Evolutionary conservation across 1,140 invertebrate genomes (phyloP).

Genomic region (Drosophila eugracilis): DNA sequence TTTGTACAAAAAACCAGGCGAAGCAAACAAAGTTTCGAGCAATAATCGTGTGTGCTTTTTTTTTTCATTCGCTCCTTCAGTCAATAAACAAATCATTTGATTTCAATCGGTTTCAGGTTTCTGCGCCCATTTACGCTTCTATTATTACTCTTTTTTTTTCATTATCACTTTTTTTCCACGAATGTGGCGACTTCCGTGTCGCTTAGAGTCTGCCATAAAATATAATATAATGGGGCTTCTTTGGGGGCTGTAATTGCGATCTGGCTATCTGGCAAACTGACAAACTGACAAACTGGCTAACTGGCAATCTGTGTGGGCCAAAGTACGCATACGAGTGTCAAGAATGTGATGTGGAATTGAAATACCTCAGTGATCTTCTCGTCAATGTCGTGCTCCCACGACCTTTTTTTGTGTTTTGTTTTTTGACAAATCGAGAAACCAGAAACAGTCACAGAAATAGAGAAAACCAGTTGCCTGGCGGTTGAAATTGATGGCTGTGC

Average conservation of each 20-base stretch:
- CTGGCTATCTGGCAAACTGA: neutral
- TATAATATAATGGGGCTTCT: constrained; percentile 20
- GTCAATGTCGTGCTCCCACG: constrained; percentile 72
- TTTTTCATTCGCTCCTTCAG: constrained; percentile 10
- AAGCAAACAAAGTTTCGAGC: constrained; percentile 22
- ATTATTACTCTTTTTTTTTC: constrained; percentile 30
- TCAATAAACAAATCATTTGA: constrained; percentile 68
- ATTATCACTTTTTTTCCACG: constrained; percentile 19
- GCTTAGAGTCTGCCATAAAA: constrained; percentile 1
- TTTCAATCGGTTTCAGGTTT: constrained; percentile 51
- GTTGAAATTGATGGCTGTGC: constrained; percentile 30
- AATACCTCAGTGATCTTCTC: constrained; percentile 35
- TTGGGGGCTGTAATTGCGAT: constrained; percentile 34
- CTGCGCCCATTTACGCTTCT: constrained; percentile 15
- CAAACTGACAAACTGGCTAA: neutral
- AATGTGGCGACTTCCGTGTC: constrained; percentile 29
- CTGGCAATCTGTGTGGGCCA: constrained; percentile 22
- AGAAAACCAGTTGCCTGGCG: constrained; percentile 31
- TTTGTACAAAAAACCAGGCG: constrained; percentile 4
- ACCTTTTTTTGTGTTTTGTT: constrained; percentile 48
- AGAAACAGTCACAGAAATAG: constrained; percentile 33
- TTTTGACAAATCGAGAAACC: constrained; percentile 14
- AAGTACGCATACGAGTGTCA: constrained; percentile 24
- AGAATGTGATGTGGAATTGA: constrained; percentile 23
- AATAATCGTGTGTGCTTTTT: constrained; percentile 5